These are phyloP conservation scores for Melanotus villosus DNA, from an alignment of 2,888 invertebrate genomes.

Conservation along the genomic window DNA sequence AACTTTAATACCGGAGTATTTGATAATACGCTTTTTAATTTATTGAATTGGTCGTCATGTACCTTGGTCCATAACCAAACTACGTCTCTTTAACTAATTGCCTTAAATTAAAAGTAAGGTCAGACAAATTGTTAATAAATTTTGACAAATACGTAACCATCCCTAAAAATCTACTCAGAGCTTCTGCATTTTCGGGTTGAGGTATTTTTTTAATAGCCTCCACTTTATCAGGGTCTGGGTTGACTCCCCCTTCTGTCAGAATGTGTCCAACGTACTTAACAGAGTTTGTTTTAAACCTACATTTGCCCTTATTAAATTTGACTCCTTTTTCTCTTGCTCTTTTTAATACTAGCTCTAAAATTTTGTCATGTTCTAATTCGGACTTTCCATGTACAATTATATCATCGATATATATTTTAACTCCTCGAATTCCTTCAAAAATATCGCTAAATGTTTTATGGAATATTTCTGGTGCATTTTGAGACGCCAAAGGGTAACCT, in stretches of 20 bases:
- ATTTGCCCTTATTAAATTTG: neutral
- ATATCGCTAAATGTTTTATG: conserved; percentile 56
- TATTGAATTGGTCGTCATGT: too few species aligned
- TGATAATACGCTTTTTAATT: too few species aligned
- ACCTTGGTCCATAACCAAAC: too few species aligned
- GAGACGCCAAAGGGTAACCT: conserved; percentile 60
- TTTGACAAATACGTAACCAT: neutral
- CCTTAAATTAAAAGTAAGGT: neutral
- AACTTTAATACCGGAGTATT: too few species aligned
- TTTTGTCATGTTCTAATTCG: neutral
- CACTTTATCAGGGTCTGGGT: neutral
- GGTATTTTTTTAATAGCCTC: neutral
- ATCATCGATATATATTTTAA: conserved; percentile 61
- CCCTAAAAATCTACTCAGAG: conserved; percentile 40
- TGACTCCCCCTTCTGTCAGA: neutral
- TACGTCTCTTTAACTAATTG: neutral
- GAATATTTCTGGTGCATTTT: conserved; percentile 60
- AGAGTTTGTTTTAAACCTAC: neutral
- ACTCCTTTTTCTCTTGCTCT: neutral
- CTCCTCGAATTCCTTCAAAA: conserved; percentile 60
- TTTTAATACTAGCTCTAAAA: neutral
- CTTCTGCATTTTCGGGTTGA: conserved; percentile 27
- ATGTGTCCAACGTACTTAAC: neutral
- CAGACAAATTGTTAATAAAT: neutral
- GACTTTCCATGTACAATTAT: conserved; percentile 53